Evolutionary conservation across 2,113 vertebrate genomes (phyloP), one percentile per base, ranked within the genome.

Genomic region (Daboia siamensis): DNA sequence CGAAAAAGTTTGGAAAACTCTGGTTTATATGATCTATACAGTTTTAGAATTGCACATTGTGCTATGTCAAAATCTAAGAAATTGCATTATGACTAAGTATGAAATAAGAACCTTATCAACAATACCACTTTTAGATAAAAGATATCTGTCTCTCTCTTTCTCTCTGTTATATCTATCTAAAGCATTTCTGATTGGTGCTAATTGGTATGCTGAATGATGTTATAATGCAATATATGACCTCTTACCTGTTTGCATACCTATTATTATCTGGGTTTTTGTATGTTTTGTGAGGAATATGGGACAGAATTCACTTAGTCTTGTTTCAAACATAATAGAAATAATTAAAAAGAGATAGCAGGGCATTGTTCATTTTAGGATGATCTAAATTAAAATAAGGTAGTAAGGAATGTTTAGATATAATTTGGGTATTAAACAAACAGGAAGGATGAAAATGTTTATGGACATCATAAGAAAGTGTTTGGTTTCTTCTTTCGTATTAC

Each of bases 161-260:
- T 33, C n/a, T 33, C 64, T 80, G n/a, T 80, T 39, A 3, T 20
- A 80, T 33, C 15, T 69, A 39, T 39, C 15, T 80, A 20, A 39
- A 80, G 15, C 15, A 5, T 20, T 39, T 80, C n/a, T 3, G 13
- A 33, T 69, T 69, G 64, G 29, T 69, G 29, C 64, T 69, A 69
- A 33, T 33, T n/a, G 29, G 64, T 69, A 69, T 1, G 5, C 0
- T 69, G 64, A 2, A 4, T n/a, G 0, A 0, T 10, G 11, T 8
- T 90, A 4, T 11, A 0, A 7, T 1, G 88, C 1, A 56, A 33
- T 23, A 0, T 64, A 0, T 2, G 69, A 59, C 0, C 44, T 74
- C 6, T 0, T 0, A 0, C 23, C 8, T 51, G 46, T 64, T 64
- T 48, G 8, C 46, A 21, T 7, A 5, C 12, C 57, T 87, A 54